Conservation (phyloP, 2,888 invertebrate genomes). For the Tenthredo scrophulariae region DNA sequence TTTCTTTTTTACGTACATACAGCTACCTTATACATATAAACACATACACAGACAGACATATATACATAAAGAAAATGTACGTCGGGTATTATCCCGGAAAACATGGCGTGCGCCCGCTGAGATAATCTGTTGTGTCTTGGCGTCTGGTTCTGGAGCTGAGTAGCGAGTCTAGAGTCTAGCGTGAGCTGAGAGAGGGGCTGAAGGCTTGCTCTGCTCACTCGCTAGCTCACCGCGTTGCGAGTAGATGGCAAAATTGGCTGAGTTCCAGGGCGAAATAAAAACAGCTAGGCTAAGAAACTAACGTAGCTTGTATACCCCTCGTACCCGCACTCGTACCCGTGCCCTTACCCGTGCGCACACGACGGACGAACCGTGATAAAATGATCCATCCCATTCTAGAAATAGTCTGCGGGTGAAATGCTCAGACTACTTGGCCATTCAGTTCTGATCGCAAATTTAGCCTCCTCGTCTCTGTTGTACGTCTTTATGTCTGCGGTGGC, state of each 20-base stretch:
- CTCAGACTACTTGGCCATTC: slow-evolving; percentile 49
- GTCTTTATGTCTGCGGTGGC: neutral
- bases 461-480: neutral
- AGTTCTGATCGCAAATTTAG: slow-evolving; percentile 50
- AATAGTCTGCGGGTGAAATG: slow-evolving; percentile 47
- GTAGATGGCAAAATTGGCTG: slow-evolving; percentile 47
- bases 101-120: slow-evolving; percentile 30
- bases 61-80: neutral
- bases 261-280: slow-evolving; percentile 40
- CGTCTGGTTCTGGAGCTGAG: slow-evolving; percentile 35
- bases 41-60: neutral
- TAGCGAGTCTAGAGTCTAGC: slow-evolving; percentile 4
- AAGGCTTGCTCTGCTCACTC: neutral
- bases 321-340: neutral
- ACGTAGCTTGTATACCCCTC: neutral
- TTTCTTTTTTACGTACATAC: neutral
- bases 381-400: slow-evolving; percentile 51
- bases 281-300: slow-evolving; percentile 19
- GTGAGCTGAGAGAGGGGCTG: neutral
- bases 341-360: neutral
- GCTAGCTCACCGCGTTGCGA: slow-evolving; percentile 27
- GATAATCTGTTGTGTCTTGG: slow-evolving; percentile 50
- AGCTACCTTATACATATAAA: neutral
- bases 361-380: slow-evolving; percentile 32
- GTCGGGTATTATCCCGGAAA: slow-evolving; percentile 32